Conservation (phyloP, 1,140 invertebrate genomes). For the Dreissena rostriformis region DNA sequence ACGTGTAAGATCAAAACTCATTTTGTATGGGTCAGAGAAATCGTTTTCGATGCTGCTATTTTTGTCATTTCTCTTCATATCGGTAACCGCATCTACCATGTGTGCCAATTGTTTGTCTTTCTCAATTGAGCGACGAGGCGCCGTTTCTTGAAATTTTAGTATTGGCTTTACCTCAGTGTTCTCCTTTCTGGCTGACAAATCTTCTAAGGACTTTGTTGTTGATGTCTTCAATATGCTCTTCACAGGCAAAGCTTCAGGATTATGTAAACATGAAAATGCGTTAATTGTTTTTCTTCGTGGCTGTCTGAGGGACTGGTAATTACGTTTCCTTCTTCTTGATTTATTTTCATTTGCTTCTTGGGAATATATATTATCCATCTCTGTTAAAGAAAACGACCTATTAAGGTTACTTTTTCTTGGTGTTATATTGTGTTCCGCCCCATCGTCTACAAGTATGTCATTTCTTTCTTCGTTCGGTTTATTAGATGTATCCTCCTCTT, state of each 20-base stretch:
- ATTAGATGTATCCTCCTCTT: not conserved
- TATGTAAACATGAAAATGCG: slow-evolving; percentile 9
- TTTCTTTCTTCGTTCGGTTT: not conserved
- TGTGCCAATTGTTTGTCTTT: too few species aligned
- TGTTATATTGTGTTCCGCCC: not conserved
- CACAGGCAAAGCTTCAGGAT: slow-evolving; percentile 17
- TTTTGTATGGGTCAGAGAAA: too few species aligned
- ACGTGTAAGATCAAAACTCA: too few species aligned
- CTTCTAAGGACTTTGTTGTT: not conserved
- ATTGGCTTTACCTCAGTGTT: too few species aligned
- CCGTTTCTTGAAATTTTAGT: too few species aligned
- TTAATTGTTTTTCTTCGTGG: slow-evolving; percentile 17
- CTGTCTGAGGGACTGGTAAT: slow-evolving; percentile 37
- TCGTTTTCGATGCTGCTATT: too few species aligned
- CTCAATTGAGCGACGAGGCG: too few species aligned
- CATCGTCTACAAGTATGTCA: not conserved
- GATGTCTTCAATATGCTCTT: slow-evolving; percentile 41
- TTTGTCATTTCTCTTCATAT: too few species aligned
- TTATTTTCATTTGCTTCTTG: not conserved
- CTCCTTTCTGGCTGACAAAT: not conserved
- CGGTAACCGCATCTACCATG: too few species aligned
- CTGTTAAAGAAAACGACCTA: slow-evolving; percentile 22
- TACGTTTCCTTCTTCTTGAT: slow-evolving; percentile 19
- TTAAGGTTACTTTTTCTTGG: not conserved
- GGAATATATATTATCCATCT: not conserved